These are phyloP conservation scores for Cordilura impudica DNA, from an alignment of 2,888 invertebrate species.

Conservation along the genomic window DNA sequence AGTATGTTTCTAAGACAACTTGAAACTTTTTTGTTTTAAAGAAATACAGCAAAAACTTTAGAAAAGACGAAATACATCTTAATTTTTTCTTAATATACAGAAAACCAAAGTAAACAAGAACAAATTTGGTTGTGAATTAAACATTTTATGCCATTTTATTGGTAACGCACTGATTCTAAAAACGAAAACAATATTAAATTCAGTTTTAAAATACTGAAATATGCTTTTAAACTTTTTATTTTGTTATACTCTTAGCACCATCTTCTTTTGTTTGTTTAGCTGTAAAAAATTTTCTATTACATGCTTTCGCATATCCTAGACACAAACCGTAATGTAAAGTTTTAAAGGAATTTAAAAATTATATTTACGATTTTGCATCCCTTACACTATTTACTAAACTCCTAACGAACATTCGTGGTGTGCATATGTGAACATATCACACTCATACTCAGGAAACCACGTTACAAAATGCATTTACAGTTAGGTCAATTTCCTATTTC, in stretches of 20 bases:
- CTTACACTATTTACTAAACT: background rate
- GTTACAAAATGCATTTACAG: conserved; percentile 54
- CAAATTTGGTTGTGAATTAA: background rate
- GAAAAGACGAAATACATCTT: background rate
- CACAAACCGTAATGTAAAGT: conserved; percentile 52
- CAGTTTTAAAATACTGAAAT: background rate
- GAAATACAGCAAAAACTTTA: conserved; percentile 7
- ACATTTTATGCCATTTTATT: background rate
- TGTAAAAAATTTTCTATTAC: conserved; percentile 38
- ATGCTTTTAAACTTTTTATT: conserved; percentile 18
- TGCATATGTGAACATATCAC: background rate
- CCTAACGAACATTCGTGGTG: background rate
- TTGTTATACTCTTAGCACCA: conserved; percentile 21
- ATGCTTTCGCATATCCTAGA: conserved; percentile 44
- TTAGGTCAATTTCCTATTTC: conserved; percentile 57
- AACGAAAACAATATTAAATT: conserved; percentile 3
- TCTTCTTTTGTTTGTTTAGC: background rate
- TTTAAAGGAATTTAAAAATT: background rate
- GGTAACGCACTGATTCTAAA: background rate
- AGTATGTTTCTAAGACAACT: conserved; percentile 26
- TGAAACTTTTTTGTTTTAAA: conserved; percentile 13
- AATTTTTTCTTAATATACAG: conserved; percentile 15
- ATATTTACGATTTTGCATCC: conserved; percentile 13
- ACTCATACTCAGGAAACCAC: conserved; percentile 48
- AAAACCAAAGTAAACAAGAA: conserved; percentile 11